Evolutionary conservation across 2,888 invertebrate genomes (phyloP).

Genomic region (Agrotis puta): DNA sequence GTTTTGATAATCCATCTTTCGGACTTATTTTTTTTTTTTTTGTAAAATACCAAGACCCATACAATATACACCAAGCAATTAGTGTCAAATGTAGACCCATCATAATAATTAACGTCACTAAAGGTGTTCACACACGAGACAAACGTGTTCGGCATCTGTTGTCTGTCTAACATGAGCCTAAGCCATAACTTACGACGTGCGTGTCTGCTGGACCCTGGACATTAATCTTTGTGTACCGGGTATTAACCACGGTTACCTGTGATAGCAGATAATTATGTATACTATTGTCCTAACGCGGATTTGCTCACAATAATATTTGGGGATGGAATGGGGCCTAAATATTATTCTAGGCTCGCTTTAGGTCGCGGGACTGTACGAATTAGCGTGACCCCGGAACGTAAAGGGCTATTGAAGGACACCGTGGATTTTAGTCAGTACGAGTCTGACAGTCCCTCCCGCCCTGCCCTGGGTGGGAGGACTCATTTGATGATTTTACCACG

Average conservation of each 20-base stretch:
- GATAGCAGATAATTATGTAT: slow-evolving; percentile 2
- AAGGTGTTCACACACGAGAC: slow-evolving; percentile 8
- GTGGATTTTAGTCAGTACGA: no score
- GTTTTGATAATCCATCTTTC: no score
- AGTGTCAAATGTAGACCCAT: slow-evolving; percentile 4
- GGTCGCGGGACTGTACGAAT: no score
- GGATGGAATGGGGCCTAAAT: slow-evolving; percentile 3
- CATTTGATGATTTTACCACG: no score
- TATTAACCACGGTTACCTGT: slow-evolving; percentile 22
- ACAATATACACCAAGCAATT: neutral
- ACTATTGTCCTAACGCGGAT: neutral
- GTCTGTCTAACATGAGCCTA: slow-evolving; percentile 7
- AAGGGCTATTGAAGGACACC: no score
- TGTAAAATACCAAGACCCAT: no score
- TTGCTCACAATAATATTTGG: slow-evolving; percentile 5
- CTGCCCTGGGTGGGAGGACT: no score
- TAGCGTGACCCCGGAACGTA: no score
- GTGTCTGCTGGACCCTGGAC: neutral
- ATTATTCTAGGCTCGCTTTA: neutral
- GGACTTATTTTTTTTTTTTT: no score
- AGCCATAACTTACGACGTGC: slow-evolving; percentile 5
- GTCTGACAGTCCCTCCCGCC: no score
- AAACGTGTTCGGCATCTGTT: slow-evolving; percentile 10
- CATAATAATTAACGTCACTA: slow-evolving; percentile 4
- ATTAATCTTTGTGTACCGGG: slow-evolving; percentile 23